Evolutionary conservation across 1,140 invertebrate species (phyloP).

Genomic region (Sitobion miscanthi): DNA sequence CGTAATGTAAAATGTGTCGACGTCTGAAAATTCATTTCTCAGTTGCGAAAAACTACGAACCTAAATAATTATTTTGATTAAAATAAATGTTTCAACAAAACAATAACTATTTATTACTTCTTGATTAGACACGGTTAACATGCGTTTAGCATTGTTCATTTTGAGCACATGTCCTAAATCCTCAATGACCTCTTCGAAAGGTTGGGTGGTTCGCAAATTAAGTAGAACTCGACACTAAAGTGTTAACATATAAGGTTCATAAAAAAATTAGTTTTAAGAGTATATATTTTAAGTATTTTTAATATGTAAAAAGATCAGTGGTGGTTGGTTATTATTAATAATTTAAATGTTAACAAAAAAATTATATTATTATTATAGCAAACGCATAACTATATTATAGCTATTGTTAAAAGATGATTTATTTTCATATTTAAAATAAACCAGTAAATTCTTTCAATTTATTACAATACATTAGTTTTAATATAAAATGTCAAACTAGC

Average conservation of each 20-base stretch:
- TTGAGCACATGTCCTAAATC: slow-evolving; percentile 91
- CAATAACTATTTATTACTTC: slow-evolving; percentile 70
- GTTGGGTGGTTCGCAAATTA: slow-evolving; percentile 89
- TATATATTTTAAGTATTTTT: not conserved
- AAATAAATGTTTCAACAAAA: not conserved
- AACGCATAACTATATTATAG: not conserved
- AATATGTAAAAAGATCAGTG: not conserved
- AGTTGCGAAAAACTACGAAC: slow-evolving; percentile 90
- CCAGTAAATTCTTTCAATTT: not conserved
- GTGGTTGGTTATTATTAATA: not conserved
- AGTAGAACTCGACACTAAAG: slow-evolving; percentile 84
- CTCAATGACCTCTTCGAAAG: slow-evolving; percentile 92
- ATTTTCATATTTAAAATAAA: not conserved
- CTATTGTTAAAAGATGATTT: not conserved
- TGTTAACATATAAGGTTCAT: not conserved
- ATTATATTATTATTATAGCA: not conserved
- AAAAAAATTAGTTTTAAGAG: not conserved
- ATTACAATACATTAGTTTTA: not conserved
- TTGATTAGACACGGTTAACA: slow-evolving; percentile 89
- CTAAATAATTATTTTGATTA: slow-evolving; percentile 63
- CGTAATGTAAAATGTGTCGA: slow-evolving; percentile 88
- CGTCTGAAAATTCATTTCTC: slow-evolving; percentile 87
- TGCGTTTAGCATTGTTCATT: slow-evolving; percentile 85
- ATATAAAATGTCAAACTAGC: not conserved
- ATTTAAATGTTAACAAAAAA: not conserved